phyloP scores from a whole-genome alignment of 37 sponge, comb jelly and placozoan species.

The Agelas oroides region DNA sequence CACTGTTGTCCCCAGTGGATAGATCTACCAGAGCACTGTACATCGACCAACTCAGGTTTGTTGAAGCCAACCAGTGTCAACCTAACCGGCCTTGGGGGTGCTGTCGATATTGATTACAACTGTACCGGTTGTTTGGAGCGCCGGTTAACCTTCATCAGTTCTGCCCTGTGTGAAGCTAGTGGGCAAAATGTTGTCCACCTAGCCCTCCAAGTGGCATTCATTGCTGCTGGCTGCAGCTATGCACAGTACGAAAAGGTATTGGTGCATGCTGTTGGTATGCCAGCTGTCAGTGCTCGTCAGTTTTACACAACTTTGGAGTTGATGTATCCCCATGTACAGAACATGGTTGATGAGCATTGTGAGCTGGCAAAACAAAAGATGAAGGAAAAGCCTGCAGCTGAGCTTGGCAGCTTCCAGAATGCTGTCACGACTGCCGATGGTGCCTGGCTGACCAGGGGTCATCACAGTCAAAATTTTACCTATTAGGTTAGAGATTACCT shows the following conservation, averaged over 20 bases:
- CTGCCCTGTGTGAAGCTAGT: neutral
- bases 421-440: constrained; percentile 41
- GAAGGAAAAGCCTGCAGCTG: constrained; percentile 6
- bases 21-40: no score
- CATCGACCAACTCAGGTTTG: no score
- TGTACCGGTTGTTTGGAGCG: constrained; percentile 6
- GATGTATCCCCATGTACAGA: constrained; percentile 1
- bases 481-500: constrained; percentile 24
- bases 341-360: constrained; percentile 20
- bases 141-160: constrained; percentile 2
- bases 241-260: neutral
- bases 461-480: constrained; percentile 21
- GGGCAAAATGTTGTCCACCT: neutral
- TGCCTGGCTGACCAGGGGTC: constrained; percentile 30
- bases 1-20: no score
- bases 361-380: constrained; percentile 27
- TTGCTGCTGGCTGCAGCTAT: neutral
- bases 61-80: neutral
- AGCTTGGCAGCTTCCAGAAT: constrained; percentile 3
- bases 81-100: constrained; percentile 4
- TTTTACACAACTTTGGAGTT: neutral
- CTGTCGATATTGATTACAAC: neutral
- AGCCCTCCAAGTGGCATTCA: constrained; percentile 32
- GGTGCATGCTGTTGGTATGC: constrained; percentile 10
- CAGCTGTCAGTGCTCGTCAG: neutral